Base-by-base conservation (phyloP, 2,888 invertebrate species). In the Phyllotreta cruciferae region DNA sequence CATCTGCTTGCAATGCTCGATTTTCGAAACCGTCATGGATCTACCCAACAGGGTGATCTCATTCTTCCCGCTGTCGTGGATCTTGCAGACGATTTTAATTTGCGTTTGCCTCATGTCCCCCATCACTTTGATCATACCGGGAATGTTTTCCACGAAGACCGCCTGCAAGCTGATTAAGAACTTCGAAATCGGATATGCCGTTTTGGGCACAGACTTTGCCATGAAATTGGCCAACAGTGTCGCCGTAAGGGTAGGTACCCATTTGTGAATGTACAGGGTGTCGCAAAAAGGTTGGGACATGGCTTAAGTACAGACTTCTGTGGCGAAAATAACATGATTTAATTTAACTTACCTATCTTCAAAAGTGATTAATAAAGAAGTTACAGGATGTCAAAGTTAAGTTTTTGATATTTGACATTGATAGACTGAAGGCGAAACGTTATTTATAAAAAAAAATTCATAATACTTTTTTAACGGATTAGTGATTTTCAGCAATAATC, bases 111-210 rank as follows among this genome's bases (percentile, higher is more conserved):
- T 78, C 38, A 75, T 78, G 47, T 58, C 63, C 1, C 64, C 66
- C 1, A 57, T 74, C 0, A 71, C 74, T 3, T 65, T 73, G 53
- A 74, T 80, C 9, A 53, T 76, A 34, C 70, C 75, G 0, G 72
- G 69, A 0, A 52, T 62, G 11, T 77, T 77, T 38, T 70, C 69
- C 1, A 78, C 77, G 58, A 66, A 78, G 45, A 64, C 57, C 9
- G 75, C 75, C 9, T 78, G 77, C 57, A 76, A 75, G 49, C 63
- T 76, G 35, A 75, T 79, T 4, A 77, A 79, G 39, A 78, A 79
- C 66, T 71, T 78, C 56, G 66, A 71, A 7, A 73, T 79, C 24
- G 77, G 77, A 49, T 57, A 67, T 38, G 73, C 73, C 2, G 67
- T 78, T 39, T 62, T 78, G 6, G 72, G 74, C 5, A 75, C 77